Evolutionary conservation across 2,113 vertebrate species (phyloP).

Genomic region (Calidris pygmaea): DNA sequence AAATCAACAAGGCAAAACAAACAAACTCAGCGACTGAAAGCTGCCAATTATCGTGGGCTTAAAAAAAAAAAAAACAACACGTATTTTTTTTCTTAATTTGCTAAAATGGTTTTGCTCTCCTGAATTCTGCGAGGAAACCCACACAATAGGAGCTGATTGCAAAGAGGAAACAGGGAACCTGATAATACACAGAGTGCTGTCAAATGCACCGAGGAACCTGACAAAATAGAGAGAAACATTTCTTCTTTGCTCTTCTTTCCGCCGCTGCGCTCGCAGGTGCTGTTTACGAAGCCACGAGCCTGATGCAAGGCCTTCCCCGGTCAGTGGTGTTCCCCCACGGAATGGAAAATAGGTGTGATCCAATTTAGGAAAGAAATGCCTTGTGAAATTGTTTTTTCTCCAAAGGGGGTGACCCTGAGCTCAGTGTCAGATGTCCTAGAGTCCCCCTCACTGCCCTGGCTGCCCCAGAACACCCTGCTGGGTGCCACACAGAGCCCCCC

Average conservation of each 20-base stretch:
- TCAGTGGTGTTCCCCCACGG: rapidly evolving
- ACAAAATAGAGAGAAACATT: not conserved
- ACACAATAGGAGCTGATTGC: not conserved
- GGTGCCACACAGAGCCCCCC: not conserved
- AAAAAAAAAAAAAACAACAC: not conserved
- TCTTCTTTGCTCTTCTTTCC: not conserved
- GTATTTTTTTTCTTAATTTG: not conserved
- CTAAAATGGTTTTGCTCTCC: not conserved
- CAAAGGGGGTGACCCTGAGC: not conserved
- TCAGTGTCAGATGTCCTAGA: not conserved
- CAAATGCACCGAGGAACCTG: not conserved
- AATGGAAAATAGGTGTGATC: not conserved
- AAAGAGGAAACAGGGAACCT: not conserved
- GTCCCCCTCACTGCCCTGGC: rapidly evolving
- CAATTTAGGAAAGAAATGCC: not conserved
- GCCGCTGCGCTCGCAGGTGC: not conserved
- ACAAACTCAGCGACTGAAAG: not conserved
- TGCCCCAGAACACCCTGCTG: not conserved
- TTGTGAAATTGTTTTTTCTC: not conserved
- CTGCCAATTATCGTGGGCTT: not conserved
- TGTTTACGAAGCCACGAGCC: not conserved
- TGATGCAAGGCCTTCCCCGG: not conserved
- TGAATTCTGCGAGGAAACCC: not conserved
- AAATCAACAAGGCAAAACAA: not conserved
- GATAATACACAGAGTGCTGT: not conserved